A percentile compares a stretch with the other conserved stretches of the same genome.
Conservation (phyloP, 2,797 vertebrate genomes). For the Smutsia temminckii region DNA sequence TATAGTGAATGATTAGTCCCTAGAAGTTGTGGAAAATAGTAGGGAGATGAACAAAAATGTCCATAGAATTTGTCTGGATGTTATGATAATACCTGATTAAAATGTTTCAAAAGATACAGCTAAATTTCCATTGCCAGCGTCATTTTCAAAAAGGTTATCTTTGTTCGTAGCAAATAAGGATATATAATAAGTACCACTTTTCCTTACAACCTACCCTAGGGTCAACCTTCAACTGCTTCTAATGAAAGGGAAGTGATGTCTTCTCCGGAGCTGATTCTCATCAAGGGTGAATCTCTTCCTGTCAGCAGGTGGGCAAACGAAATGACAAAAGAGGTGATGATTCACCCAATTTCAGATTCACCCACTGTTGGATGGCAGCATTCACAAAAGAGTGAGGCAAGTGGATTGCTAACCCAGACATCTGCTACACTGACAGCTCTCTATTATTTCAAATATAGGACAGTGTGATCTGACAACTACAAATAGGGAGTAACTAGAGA, state of each 20-base stretch:
- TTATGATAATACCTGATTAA: background rate
- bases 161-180: background rate
- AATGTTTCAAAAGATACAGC: background rate
- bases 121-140: background rate
- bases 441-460: slow-evolving; percentile 56
- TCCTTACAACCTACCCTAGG: background rate
- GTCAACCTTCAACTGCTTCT: background rate
- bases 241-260: background rate
- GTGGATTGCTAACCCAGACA: slow-evolving; percentile 52
- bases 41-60: background rate
- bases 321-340: slow-evolving; percentile 37
- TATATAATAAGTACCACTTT: background rate
- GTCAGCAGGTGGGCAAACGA: slow-evolving; percentile 55
- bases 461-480: background rate
- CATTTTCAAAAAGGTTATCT: background rate
- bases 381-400: slow-evolving; percentile 37
- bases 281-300: background rate
- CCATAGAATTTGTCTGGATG: background rate
- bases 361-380: background rate
- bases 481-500: background rate
- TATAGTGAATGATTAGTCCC: background rate
- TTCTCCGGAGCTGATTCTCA: background rate
- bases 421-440: slow-evolving; percentile 31
- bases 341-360: slow-evolving; percentile 55
- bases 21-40: background rate